phyloP scores from a whole-genome alignment of 2,113 vertebrate genomes.

The Thalassoma bifasciatum region DNA sequence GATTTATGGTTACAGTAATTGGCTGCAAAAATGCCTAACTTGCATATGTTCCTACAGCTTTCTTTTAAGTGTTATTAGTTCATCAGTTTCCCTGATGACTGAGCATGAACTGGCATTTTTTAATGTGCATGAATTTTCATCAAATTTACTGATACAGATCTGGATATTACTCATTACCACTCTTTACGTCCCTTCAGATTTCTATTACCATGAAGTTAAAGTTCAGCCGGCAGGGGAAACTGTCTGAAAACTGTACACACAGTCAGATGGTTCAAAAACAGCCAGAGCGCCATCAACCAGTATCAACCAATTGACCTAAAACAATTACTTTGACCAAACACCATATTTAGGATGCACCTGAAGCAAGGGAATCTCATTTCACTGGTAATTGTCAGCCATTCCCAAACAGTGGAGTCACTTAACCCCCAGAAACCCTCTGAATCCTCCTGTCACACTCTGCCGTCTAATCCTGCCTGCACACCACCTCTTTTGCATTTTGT shows the following conservation, averaged over 20 bases:
- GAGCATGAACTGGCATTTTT: no score
- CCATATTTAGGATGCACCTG: conserved; percentile 59
- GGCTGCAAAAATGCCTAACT: no score
- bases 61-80: no score
- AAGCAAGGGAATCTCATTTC: conserved; percentile 70
- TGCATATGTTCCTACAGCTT: no score
- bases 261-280: conserved; percentile 17
- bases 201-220: neutral
- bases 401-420: conserved; percentile 66
- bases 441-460: conserved; percentile 34
- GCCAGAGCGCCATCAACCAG: conserved; percentile 15
- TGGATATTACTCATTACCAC: neutral
- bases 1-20: no score
- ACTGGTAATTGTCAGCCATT: conserved; percentile 68
- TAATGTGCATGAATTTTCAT: no score
- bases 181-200: neutral
- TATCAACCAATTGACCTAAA: conserved; percentile 53
- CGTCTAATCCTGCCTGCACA: conserved; percentile 55
- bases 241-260: neutral
- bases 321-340: conserved; percentile 52
- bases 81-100: no score
- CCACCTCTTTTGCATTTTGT: conserved; percentile 70
- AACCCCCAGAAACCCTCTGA: conserved; percentile 59
- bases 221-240: neutral
- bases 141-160: no score